phyloP scores from a whole-genome alignment of 2,113 vertebrate species.

The Austrofundulus limnaeus region DNA sequence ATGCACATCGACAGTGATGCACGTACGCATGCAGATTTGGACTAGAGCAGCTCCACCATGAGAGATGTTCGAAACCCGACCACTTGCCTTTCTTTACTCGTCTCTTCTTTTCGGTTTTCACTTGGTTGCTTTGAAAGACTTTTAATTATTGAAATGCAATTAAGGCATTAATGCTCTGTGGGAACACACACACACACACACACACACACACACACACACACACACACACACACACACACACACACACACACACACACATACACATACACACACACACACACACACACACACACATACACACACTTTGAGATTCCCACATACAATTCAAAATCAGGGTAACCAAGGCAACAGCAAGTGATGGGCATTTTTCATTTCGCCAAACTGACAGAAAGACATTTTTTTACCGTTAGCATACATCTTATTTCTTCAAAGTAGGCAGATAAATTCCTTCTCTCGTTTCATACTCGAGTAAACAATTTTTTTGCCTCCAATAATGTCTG shows the following conservation, averaged over 20 bases:
- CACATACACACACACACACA: too few relatives aligned
- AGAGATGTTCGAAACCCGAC: neutral
- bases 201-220: constrained; percentile 17
- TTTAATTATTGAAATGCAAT: constrained; percentile 75
- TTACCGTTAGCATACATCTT: constrained; percentile 27
- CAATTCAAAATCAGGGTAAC: constrained; percentile 36
- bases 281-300: constrained; percentile 18
- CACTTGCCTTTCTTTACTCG: constrained; percentile 20
- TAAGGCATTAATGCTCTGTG: constrained; percentile 47
- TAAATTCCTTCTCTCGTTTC: constrained; percentile 28
- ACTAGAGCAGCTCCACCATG: neutral
- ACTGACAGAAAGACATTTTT: constrained; percentile 29
- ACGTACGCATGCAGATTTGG: constrained; percentile 5
- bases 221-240: constrained; percentile 15
- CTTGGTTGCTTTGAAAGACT: constrained; percentile 59
- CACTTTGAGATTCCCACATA: constrained; percentile 15
- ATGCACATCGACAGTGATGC: neutral
- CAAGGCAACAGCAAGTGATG: constrained; percentile 55
- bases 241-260: constrained; percentile 20
- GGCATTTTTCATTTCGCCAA: constrained; percentile 45
- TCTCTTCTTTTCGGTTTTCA: constrained; percentile 33
- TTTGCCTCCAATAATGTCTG: constrained; percentile 20
- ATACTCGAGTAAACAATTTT: constrained; percentile 48
- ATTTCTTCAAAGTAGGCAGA: constrained; percentile 33
- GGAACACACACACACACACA: constrained; percentile 30